Conservation (phyloP, 37 sponge, comb jelly and placozoan genomes). For the Tethya wilhelma region DNA sequence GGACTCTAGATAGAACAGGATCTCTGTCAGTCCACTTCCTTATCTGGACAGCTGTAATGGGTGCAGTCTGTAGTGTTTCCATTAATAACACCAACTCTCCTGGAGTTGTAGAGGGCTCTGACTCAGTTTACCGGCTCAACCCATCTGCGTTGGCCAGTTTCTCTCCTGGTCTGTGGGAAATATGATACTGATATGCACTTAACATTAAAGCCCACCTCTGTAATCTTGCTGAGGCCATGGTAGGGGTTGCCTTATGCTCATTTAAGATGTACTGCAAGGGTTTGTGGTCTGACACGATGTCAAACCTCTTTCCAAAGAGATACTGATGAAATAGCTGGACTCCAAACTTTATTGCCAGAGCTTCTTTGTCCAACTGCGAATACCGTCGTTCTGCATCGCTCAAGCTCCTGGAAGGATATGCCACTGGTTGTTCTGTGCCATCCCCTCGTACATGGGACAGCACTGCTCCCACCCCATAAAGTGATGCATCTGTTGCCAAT, state of each 20-base stretch:
- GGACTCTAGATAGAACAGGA: slow-evolving; percentile 22
- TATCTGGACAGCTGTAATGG: slow-evolving; percentile 11
- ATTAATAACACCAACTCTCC: slow-evolving; percentile 15
- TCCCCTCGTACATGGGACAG: slow-evolving; percentile 16
- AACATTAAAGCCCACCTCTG: slow-evolving; percentile 45
- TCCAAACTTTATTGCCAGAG: slow-evolving; percentile 31
- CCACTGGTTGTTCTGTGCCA: slow-evolving; percentile 18
- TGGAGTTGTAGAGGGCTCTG: slow-evolving; percentile 8
- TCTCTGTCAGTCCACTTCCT: slow-evolving; percentile 30
- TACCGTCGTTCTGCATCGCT: slow-evolving; percentile 20
- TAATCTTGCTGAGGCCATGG: slow-evolving; percentile 41
- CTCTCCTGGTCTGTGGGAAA: slow-evolving; percentile 28
- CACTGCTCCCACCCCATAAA: slow-evolving; percentile 48
- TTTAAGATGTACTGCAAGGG: slow-evolving; percentile 31
- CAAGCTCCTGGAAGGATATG: slow-evolving; percentile 21
- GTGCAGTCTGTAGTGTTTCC: slow-evolving; percentile 1
- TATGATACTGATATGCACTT: slow-evolving; percentile 43
- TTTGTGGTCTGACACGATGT: slow-evolving; percentile 42
- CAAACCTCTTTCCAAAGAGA: slow-evolving; percentile 14
- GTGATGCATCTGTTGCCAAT: slow-evolving; percentile 34
- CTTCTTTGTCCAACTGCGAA: slow-evolving; percentile 35
- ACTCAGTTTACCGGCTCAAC: slow-evolving; percentile 19
- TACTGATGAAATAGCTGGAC: slow-evolving; percentile 29
- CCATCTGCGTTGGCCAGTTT: slow-evolving; percentile 38
- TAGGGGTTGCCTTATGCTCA: neutral